A percentile compares a stretch with the other conserved stretches of the same genome.
These are phyloP conservation scores for Sicus ferrugineus DNA, from an alignment of 2,888 invertebrate genomes.

Conservation along the genomic window DNA sequence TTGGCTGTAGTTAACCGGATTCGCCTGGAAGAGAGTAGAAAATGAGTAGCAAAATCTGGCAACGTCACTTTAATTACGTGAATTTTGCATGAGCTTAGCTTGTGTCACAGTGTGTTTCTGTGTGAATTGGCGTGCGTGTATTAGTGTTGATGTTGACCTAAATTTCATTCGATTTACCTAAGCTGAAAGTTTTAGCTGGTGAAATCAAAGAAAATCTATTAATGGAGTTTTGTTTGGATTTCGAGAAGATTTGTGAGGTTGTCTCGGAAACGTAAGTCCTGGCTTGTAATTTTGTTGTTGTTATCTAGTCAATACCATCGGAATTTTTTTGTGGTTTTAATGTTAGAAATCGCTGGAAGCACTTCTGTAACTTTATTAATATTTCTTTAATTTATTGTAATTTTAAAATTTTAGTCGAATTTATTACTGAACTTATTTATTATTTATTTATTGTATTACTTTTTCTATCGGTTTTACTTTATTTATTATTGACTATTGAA, in stretches of 20 bases:
- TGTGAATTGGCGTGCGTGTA: not conserved
- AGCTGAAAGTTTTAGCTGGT: slow-evolving; percentile 13
- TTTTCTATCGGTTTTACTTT: not conserved
- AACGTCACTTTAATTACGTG: slow-evolving; percentile 32
- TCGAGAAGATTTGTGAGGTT: not conserved
- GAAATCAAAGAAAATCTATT: slow-evolving; percentile 29
- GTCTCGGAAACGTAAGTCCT: not conserved
- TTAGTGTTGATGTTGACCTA: no score
- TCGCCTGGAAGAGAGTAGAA: not conserved
- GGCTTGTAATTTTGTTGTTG: no score
- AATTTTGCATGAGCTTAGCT: slow-evolving; percentile 27
- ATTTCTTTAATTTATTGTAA: no score
- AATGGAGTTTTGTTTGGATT: slow-evolving; percentile 28
- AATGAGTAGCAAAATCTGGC: slow-evolving; percentile 24
- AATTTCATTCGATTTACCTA: slow-evolving; percentile 23
- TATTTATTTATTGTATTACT: no score
- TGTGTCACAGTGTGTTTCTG: not conserved
- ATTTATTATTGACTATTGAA: not conserved
- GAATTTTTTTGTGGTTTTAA: no score
- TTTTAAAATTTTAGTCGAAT: no score
- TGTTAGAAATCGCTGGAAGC: no score
- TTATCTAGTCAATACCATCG: no score
- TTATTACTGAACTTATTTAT: no score
- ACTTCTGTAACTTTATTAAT: no score
- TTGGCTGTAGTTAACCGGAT: not conserved